These are phyloP conservation scores for Enteromius unitaeniatus DNA, from an alignment of 2,797 vertebrate genomes.

Conservation along the genomic window DNA sequence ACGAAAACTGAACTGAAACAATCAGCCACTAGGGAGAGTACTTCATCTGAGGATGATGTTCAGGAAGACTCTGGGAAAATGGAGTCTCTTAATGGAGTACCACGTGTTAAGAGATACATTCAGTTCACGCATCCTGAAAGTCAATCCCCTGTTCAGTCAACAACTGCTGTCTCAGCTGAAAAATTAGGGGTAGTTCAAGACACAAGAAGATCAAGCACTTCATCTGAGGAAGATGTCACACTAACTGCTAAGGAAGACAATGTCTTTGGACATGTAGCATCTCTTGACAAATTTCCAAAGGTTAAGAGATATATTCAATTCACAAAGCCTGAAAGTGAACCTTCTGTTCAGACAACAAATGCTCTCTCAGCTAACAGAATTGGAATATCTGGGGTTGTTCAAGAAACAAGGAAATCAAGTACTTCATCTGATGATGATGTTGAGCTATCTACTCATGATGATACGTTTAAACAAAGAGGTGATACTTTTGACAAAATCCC, in stretches of 20 bases:
- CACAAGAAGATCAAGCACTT: constrained; percentile 3
- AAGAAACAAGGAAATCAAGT: neutral
- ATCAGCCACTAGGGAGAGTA: neutral
- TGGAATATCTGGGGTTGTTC: neutral
- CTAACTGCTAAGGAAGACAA: constrained; percentile 5
- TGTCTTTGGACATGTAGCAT: constrained; percentile 20
- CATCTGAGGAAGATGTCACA: constrained; percentile 22
- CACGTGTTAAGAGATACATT: constrained; percentile 51
- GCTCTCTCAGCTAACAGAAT: neutral
- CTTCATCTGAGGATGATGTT: constrained; percentile 19
- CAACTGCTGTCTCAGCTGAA: neutral
- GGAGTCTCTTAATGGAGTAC: constrained; percentile 24
- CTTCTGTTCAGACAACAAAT: neutral
- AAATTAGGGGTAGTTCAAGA: neutral
- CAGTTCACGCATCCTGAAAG: constrained; percentile 35
- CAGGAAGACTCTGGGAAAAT: constrained; percentile 3
- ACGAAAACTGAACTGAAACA: constrained; percentile 2
- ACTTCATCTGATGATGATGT: constrained; percentile 1
- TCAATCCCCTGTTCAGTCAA: neutral
- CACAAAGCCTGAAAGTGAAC: constrained; percentile 5
- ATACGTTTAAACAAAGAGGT: neutral
- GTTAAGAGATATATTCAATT: constrained; percentile 53
- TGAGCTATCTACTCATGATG: neutral
- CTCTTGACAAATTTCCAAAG: constrained; percentile 29
- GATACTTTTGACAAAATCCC: constrained; percentile 6